Conservation (phyloP, 2,113 vertebrate genomes). For the Corydoras maculifer region DNA sequence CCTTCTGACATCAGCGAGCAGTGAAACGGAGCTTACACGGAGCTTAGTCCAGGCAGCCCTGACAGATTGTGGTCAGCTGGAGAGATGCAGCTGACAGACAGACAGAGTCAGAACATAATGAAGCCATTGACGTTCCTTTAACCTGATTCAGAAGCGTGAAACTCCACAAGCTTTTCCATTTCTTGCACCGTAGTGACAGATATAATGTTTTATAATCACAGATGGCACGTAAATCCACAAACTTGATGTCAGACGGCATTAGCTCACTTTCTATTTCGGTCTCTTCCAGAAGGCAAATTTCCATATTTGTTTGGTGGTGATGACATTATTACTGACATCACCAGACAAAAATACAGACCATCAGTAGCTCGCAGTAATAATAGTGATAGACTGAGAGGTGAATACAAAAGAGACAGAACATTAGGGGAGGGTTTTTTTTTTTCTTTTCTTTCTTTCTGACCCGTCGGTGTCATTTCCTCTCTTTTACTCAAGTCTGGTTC, state of each 20-base stretch:
- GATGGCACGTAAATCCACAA: slow-evolving; percentile 9
- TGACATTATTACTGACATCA: background rate
- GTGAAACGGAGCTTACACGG: slow-evolving; percentile 65
- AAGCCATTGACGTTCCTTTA: background rate
- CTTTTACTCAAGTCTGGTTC: background rate
- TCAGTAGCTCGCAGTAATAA: background rate
- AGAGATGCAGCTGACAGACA: background rate
- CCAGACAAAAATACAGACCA: background rate
- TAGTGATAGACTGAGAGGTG: background rate
- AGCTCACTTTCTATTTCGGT: slow-evolving; percentile 12
- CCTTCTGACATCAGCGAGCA: slow-evolving; percentile 79
- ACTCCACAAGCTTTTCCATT: slow-evolving; percentile 3
- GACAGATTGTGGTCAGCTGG: slow-evolving; percentile 48
- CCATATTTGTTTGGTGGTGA: slow-evolving; percentile 4
- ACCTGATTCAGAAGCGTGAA: background rate
- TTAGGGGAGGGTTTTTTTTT: background rate
- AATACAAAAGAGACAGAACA: slow-evolving; percentile 17
- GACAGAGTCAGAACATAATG: background rate
- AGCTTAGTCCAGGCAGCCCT: slow-evolving; percentile 7
- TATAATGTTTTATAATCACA: slow-evolving; percentile 19
- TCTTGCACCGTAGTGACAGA: slow-evolving; percentile 15
- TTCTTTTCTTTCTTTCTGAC: background rate
- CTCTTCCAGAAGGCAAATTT: slow-evolving; percentile 21
- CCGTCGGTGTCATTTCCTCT: background rate
- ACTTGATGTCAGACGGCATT: slow-evolving; percentile 10